phyloP scores from a whole-genome alignment of 2,113 vertebrate genomes.

The Tachycineta bicolor region DNA sequence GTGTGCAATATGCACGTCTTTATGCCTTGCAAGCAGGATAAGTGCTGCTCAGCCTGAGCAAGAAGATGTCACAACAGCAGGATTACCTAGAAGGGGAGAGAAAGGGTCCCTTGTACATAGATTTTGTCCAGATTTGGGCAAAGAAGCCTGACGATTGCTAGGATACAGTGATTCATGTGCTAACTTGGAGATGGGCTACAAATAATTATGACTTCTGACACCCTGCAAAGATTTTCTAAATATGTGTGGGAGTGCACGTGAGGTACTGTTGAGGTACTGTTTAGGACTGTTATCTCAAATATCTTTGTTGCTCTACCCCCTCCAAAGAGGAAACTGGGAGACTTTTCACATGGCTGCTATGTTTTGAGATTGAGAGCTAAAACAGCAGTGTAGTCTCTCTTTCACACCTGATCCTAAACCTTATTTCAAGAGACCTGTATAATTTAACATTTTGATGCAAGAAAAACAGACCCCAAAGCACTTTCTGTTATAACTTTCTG shows the following conservation, averaged over 20 bases:
- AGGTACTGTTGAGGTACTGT: not conserved
- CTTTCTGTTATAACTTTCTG: not conserved
- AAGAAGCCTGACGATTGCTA: not conserved
- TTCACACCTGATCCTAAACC: not conserved
- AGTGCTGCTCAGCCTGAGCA: not conserved
- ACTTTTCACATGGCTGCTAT: not conserved
- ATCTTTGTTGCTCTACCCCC: not conserved
- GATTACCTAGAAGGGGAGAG: not conserved
- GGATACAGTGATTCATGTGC: not conserved
- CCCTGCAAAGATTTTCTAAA: not conserved
- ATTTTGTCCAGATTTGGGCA: not conserved
- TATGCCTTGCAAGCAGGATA: not conserved
- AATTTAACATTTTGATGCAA: not conserved
- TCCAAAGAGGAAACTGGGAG: not conserved
- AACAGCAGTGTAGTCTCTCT: not conserved
- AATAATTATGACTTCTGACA: not conserved
- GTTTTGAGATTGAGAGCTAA: not conserved
- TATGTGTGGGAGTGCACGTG: not conserved
- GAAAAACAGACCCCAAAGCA: rapidly evolving
- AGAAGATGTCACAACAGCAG: not conserved
- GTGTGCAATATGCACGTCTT: not conserved
- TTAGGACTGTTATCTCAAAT: not conserved
- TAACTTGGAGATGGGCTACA: not conserved
- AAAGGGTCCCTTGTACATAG: not conserved
- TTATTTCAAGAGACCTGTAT: not conserved